Percentiles rank a stretch among this genome's conserved stretches.
These are phyloP conservation scores for Aphelenchoides bicaudatus DNA, from an alignment of 2,888 invertebrate genomes.

Conservation along the genomic window DNA sequence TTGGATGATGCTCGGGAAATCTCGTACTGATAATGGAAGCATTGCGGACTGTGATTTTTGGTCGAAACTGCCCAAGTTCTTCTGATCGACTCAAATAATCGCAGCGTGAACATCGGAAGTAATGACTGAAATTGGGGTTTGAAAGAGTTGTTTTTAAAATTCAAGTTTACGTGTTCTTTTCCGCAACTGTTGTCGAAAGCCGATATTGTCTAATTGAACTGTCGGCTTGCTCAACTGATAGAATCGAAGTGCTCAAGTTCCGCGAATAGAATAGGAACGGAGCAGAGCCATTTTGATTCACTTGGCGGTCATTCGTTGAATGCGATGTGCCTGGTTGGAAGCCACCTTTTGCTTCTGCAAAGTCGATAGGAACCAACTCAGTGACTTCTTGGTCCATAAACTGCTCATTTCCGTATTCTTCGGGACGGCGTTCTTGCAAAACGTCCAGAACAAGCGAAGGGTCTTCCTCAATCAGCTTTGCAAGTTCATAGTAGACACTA, in stretches of 20 bases:
- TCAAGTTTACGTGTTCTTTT: constrained; percentile 9
- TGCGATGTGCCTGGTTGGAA: background rate
- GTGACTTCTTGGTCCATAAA: background rate
- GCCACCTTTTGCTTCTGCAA: background rate
- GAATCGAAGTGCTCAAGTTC: constrained; percentile 24
- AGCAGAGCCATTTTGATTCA: background rate
- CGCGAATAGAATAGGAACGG: constrained; percentile 20
- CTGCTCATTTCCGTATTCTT: background rate
- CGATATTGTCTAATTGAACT: constrained; percentile 19
- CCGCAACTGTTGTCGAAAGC: constrained; percentile 9
- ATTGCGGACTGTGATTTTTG: constrained; percentile 26
- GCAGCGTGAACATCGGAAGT: constrained; percentile 26
- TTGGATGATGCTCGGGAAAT: constrained; percentile 23
- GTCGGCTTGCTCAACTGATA: constrained; percentile 27
- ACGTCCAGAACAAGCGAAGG: constrained; percentile 13
- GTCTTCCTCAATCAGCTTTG: constrained; percentile 13
- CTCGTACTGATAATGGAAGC: constrained; percentile 20
- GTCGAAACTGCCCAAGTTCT: constrained; percentile 19
- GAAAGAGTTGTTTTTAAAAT: constrained; percentile 7
- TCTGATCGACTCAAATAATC: constrained; percentile 23
- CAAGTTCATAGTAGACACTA: constrained; percentile 11
- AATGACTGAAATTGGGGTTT: too few species aligned
- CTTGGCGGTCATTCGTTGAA: too few species aligned
- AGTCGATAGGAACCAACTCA: background rate
- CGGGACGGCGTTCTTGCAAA: background rate